Percentiles rank a stretch among this genome's conserved stretches.
Conservation (phyloP, 2,113 vertebrate species). For the Tachysurus fulvidraco region DNA sequence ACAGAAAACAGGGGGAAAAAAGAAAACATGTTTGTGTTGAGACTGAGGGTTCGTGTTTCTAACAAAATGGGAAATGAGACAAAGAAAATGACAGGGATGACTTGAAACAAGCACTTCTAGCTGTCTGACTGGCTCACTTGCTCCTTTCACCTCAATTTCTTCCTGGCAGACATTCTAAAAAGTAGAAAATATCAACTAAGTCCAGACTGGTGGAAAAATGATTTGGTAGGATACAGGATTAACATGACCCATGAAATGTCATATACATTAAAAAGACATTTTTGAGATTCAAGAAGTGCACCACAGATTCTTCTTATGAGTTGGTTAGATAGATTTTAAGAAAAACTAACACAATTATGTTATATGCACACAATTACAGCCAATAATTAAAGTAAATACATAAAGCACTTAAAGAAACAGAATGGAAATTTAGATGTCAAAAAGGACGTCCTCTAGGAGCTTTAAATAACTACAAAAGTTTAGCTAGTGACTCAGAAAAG, state of each 20-base stretch:
- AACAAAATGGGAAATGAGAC: conserved; percentile 49
- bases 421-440: background rate
- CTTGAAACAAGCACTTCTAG: conserved; percentile 47
- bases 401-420: background rate
- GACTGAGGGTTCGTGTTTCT: conserved; percentile 42
- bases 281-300: background rate
- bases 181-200: conserved; percentile 38
- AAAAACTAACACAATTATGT: background rate
- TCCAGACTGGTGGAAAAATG: conserved; percentile 54
- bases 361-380: background rate
- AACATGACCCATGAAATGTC: conserved; percentile 39
- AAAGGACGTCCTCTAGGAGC: background rate
- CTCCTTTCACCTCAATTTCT: conserved; percentile 14
- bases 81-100: conserved; percentile 55
- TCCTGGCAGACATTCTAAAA: conserved; percentile 25
- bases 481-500: conserved; percentile 28
- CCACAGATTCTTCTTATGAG: conserved; percentile 25
- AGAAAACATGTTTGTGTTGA: conserved; percentile 52
- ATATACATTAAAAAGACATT: conserved; percentile 10
- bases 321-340: background rate
- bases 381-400: background rate
- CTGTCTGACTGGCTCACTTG: conserved; percentile 30
- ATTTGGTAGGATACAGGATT: conserved; percentile 49
- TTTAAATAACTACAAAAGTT: background rate
- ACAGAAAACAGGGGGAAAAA: conserved; percentile 54